Percentiles rank a stretch among this genome's conserved stretches.
Conservation (phyloP, 2,113 vertebrate species). For the Tupaia chinensis region DNA sequence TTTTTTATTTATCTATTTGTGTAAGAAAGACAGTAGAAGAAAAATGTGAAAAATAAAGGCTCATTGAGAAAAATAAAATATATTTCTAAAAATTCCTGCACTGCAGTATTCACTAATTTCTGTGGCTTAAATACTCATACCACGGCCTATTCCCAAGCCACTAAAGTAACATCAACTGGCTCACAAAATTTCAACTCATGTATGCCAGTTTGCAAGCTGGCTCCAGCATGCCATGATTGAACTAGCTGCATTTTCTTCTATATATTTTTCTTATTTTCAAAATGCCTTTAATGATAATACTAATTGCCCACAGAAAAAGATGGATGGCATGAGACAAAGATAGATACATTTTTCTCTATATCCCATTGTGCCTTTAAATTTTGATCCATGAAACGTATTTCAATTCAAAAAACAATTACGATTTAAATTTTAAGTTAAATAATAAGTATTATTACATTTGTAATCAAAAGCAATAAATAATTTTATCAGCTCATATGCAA, state of each 20-base stretch:
- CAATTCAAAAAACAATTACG: not conserved
- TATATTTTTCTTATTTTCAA: not conserved
- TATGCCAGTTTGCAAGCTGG: not conserved
- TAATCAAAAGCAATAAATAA: slow-evolving; percentile 4
- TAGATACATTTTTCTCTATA: not conserved
- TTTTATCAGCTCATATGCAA: not conserved
- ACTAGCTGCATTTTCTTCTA: not conserved
- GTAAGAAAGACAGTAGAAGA: not conserved
- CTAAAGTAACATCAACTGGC: not conserved
- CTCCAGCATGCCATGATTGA: not conserved
- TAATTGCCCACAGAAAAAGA: not conserved
- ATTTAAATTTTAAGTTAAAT: not conserved
- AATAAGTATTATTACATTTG: not conserved
- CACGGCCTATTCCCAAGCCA: not conserved
- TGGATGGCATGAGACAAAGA: not conserved
- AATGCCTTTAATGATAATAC: not conserved
- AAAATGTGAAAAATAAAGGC: not conserved
- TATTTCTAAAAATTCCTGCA: not conserved
- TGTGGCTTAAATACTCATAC: not conserved
- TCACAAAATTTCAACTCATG: not conserved
- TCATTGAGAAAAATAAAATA: not conserved
- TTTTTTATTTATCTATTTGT: not conserved
- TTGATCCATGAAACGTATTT: not conserved
- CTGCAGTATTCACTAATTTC: not conserved
- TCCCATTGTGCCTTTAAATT: not conserved